These are phyloP conservation scores for Odontamblyopus lacepedii DNA, from an alignment of 2,797 vertebrate genomes.

Conservation along the genomic window DNA sequence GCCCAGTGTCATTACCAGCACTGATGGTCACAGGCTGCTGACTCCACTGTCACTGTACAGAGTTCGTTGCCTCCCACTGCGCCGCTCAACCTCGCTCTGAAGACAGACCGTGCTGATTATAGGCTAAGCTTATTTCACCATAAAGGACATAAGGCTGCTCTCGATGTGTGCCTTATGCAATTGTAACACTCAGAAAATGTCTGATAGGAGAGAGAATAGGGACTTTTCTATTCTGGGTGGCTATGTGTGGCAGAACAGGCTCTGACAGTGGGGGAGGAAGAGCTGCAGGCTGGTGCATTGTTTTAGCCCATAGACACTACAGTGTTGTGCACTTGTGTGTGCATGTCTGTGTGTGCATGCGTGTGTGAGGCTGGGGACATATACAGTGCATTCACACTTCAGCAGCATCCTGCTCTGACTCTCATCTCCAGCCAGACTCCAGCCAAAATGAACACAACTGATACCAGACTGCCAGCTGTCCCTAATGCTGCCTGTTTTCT, in stretches of 20 bases:
- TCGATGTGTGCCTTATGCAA: conserved; percentile 20
- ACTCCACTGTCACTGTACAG: conserved; percentile 27
- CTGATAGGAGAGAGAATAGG: conserved; percentile 4
- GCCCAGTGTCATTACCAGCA: conserved; percentile 43
- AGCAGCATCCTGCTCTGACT: conserved; percentile 42
- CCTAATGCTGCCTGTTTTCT: conserved; percentile 48
- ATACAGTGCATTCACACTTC: conserved; percentile 35
- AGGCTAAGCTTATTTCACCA: conserved; percentile 45
- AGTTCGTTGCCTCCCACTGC: conserved; percentile 6
- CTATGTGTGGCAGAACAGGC: conserved; percentile 39
- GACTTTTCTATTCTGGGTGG: conserved; percentile 19
- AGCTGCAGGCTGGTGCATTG: conserved; percentile 48
- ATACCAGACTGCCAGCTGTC: conserved; percentile 70
- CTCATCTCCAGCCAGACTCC: conserved; percentile 65
- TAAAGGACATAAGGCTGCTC: conserved; percentile 27
- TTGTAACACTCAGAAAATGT: conserved; percentile 36
- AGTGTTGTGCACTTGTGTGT: conserved; percentile 10
- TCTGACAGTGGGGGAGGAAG: conserved; percentile 44
- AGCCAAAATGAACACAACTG: conserved; percentile 66
- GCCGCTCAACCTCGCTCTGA: background rate
- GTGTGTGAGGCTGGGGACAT: conserved; percentile 17
- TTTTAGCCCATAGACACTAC: conserved; percentile 45
- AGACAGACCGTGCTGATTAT: conserved; percentile 37
- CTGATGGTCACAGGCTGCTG: conserved; percentile 39
- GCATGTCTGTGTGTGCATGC: background rate